Evolutionary conservation across 2,888 invertebrate species (phyloP).

Genomic region (Dendrolimus houi): DNA sequence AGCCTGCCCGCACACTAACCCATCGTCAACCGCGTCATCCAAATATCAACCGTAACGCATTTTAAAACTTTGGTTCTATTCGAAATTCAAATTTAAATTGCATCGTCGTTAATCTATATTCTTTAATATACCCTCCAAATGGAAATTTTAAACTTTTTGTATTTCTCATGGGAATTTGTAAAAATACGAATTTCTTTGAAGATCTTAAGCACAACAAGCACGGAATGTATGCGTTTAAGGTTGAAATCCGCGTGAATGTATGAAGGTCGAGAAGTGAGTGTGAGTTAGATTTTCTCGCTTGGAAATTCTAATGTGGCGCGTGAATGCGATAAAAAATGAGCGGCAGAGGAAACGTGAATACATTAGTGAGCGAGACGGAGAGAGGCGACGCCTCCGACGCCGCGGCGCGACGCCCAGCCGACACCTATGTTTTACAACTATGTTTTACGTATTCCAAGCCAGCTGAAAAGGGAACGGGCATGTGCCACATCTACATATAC

Average conservation of each 20-base stretch:
- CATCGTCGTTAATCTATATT: too few relatives aligned
- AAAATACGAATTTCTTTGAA: too few relatives aligned
- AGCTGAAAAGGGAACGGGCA: conserved; percentile 49
- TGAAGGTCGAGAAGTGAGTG: conserved; percentile 22
- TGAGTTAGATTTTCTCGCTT: conserved; percentile 73
- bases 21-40: conserved; percentile 4
- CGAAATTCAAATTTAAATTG: too few relatives aligned
- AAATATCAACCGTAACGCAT: too few relatives aligned
- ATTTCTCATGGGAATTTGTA: too few relatives aligned
- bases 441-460: conserved; percentile 53
- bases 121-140: too few relatives aligned
- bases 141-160: too few relatives aligned
- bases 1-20: conserved; percentile 16
- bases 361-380: conserved; percentile 61
- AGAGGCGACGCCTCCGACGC: conserved; percentile 30
- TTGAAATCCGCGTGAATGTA: conserved; percentile 2
- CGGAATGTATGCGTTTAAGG: conserved; percentile 3
- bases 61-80: too few relatives aligned
- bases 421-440: conserved; percentile 45
- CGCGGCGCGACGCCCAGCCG: conserved; percentile 24
- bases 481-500: background rate
- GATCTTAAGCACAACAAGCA: too few relatives aligned
- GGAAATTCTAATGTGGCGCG: conserved; percentile 74
- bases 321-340: conserved; percentile 75
- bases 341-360: conserved; percentile 69